A percentile compares a stretch with the other conserved stretches of the same genome.
phyloP scores from a whole-genome alignment of 2,797 vertebrate species.

The Astyanax mexicanus region DNA sequence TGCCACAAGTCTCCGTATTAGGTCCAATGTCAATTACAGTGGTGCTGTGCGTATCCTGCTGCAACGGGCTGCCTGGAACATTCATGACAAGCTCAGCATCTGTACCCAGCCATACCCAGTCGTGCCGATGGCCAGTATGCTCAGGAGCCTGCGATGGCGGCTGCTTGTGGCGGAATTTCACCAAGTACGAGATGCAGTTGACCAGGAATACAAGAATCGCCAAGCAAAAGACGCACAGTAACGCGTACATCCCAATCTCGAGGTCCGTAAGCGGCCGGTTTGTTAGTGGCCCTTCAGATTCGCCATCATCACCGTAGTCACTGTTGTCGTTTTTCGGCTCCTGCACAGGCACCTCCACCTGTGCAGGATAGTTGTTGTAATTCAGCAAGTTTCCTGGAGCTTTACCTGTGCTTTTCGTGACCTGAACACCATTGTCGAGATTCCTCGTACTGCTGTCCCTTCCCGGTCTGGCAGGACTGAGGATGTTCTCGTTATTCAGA shows the following conservation, averaged over 20 bases:
- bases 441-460: slow-evolving; percentile 67
- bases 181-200: slow-evolving; percentile 89
- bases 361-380: slow-evolving; percentile 84
- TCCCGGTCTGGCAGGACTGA: slow-evolving; percentile 60
- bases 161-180: slow-evolving; percentile 89
- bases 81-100: slow-evolving; percentile 89
- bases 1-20: slow-evolving; percentile 69
- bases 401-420: slow-evolving; percentile 75
- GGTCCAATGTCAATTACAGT: slow-evolving; percentile 86
- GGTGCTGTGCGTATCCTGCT: slow-evolving; percentile 81
- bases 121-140: slow-evolving; percentile 87
- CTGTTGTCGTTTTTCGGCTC: slow-evolving; percentile 63
- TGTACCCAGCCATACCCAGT: slow-evolving; percentile 93
- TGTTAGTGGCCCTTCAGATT: slow-evolving; percentile 69
- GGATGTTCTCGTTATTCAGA: slow-evolving; percentile 51
- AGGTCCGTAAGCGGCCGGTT: slow-evolving; percentile 87
- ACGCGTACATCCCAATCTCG: slow-evolving; percentile 95
- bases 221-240: slow-evolving; percentile 92
- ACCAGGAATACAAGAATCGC: slow-evolving; percentile 94
- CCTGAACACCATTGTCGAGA: slow-evolving; percentile 61
- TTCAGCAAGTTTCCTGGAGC: slow-evolving; percentile 79
- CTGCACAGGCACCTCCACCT: slow-evolving; percentile 77
- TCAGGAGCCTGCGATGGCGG: slow-evolving; percentile 84
- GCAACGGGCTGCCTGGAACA: slow-evolving; percentile 78
- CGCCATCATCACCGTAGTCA: slow-evolving; percentile 43